Evolutionary conservation across 2,113 vertebrate genomes (phyloP).

Genomic region (Ageneiosus marmoratus): DNA sequence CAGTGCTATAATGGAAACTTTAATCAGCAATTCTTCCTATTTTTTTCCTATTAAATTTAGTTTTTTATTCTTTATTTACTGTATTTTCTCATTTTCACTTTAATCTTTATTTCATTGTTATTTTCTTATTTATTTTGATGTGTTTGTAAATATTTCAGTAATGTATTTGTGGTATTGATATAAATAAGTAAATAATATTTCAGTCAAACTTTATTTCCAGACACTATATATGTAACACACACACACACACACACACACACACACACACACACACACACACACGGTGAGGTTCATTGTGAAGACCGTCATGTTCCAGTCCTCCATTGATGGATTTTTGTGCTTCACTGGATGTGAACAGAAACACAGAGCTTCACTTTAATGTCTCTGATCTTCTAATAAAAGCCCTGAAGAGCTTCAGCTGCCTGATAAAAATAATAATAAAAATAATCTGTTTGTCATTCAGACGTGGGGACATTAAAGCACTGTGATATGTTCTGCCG

Average conservation of each 20-base stretch:
- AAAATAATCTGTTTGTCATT: slow-evolving; percentile 70
- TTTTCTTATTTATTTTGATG: background rate
- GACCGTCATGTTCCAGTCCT: slow-evolving; percentile 5
- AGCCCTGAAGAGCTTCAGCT: slow-evolving; percentile 63
- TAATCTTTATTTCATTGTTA: background rate
- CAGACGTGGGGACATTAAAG: slow-evolving; percentile 76
- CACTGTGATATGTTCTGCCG: slow-evolving; percentile 66
- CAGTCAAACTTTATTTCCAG: background rate
- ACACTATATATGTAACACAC: background rate
- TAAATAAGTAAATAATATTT: background rate
- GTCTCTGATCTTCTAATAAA: slow-evolving; percentile 66
- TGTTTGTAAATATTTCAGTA: background rate
- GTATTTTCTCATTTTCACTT: background rate
- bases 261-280: slow-evolving; percentile 7
- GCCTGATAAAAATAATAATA: slow-evolving; percentile 45
- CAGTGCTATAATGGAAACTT: background rate
- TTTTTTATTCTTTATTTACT: background rate
- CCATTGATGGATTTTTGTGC: slow-evolving; percentile 71
- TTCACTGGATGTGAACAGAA: slow-evolving; percentile 64
- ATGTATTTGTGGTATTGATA: background rate
- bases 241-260: slow-evolving; percentile 20
- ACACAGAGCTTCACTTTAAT: slow-evolving; percentile 57
- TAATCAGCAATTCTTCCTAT: background rate
- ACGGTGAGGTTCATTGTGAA: slow-evolving; percentile 23
- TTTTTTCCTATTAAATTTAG: background rate